Conservation (phyloP, 2,888 invertebrate genomes). For the Drosophila mulleri region DNA sequence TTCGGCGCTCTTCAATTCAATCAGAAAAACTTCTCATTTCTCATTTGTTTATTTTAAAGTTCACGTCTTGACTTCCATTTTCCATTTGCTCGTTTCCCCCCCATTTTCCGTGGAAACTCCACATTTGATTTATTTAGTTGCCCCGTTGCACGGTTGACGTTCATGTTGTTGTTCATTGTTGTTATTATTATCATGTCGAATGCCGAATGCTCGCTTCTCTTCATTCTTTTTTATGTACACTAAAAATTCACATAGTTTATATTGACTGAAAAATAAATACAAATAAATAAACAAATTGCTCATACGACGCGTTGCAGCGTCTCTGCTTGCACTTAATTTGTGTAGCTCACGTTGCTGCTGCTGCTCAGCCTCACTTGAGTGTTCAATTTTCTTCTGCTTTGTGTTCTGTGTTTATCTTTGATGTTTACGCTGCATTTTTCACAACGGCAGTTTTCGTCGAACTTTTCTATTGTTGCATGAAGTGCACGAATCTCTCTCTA, state of each 20-base stretch:
- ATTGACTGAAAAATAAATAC: conserved; percentile 85
- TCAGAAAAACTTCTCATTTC: neutral
- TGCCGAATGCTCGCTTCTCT: conserved; percentile 24
- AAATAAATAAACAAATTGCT: conserved; percentile 78
- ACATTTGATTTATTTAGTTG: conserved; percentile 77
- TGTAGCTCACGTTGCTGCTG: conserved; percentile 50
- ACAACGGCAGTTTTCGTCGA: conserved; percentile 71
- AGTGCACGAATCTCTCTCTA: conserved; percentile 30
- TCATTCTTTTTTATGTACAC: conserved; percentile 71
- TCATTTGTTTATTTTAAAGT: conserved; percentile 50
- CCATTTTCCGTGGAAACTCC: conserved; percentile 43
- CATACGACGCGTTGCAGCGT: conserved; percentile 72
- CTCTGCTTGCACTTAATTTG: conserved; percentile 69
- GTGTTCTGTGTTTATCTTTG: conserved; percentile 57
- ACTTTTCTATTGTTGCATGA: conserved; percentile 72
- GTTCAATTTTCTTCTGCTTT: conserved; percentile 10
- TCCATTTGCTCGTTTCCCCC: neutral
- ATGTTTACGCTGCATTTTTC: conserved; percentile 77
- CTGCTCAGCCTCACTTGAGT: conserved; percentile 6
- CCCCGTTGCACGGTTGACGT: conserved; percentile 38
- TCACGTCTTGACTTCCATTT: conserved; percentile 43
- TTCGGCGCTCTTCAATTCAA: neutral
- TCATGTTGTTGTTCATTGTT: conserved; percentile 44
- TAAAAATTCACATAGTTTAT: conserved; percentile 83
- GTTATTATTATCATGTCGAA: conserved; percentile 52